phyloP scores from a whole-genome alignment of 2,113 vertebrate genomes.

The Prionailurus viverrinus region DNA sequence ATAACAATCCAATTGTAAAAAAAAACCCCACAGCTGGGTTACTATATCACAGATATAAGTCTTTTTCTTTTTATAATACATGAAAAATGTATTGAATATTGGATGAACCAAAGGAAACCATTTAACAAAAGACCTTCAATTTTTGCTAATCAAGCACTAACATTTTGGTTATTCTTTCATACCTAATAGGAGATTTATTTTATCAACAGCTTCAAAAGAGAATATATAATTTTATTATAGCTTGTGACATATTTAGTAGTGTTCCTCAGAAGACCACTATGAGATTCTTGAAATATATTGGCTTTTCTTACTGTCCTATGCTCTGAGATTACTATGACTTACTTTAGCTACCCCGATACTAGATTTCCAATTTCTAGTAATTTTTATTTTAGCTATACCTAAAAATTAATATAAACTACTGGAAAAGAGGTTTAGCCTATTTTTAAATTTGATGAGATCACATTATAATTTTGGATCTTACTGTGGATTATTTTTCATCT shows the following conservation, averaged over 20 bases:
- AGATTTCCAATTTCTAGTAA: not conserved
- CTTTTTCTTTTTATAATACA: not conserved
- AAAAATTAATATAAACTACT: not conserved
- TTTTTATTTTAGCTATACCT: not conserved
- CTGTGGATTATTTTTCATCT: not conserved
- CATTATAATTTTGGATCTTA: not conserved
- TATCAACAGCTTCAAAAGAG: not conserved
- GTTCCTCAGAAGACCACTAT: not conserved
- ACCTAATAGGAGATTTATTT: not conserved
- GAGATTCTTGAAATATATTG: not conserved
- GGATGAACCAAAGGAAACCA: not conserved
- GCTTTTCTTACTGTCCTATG: not conserved
- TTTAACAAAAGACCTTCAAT: not conserved
- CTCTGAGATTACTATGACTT: not conserved
- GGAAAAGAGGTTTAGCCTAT: not conserved
- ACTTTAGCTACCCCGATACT: not conserved
- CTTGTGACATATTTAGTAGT: not conserved
- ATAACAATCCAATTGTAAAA: not conserved
- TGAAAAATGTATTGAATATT: not conserved
- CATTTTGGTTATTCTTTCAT: not conserved
- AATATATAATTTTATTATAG: not conserved
- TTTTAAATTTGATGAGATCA: slow-evolving; percentile 1
- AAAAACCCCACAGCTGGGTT: not conserved
- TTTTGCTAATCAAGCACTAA: not conserved
- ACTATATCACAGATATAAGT: not conserved